Conservation (phyloP, 2,797 vertebrate genomes). For the Onychomys leucogaster region DNA sequence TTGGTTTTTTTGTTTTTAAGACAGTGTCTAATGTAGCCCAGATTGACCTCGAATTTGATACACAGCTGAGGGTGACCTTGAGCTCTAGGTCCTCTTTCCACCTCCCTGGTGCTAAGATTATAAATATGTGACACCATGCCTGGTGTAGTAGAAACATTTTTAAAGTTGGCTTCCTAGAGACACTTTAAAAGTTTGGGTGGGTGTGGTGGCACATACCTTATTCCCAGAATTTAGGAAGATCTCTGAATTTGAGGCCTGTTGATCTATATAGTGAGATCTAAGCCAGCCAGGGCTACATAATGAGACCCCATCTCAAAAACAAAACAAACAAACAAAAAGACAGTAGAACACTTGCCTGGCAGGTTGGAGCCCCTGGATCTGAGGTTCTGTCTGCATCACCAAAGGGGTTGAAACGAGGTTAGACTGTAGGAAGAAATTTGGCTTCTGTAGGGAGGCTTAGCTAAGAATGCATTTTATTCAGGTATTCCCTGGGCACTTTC, state of each 20-base stretch:
- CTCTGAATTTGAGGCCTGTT: not conserved
- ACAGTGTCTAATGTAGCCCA: not conserved
- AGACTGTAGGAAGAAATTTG: conserved; percentile 16
- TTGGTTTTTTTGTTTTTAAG: not conserved
- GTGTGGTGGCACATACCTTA: not conserved
- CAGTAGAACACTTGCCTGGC: not conserved
- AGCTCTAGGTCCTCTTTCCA: not conserved
- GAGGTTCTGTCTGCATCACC: not conserved
- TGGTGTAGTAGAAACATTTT: not conserved
- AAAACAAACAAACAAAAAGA: not conserved
- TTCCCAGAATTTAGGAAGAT: not conserved
- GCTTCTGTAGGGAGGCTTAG: not conserved
- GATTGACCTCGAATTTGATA: not conserved
- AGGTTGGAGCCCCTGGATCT: not conserved
- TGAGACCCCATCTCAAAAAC: not conserved
- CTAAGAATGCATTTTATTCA: conserved; percentile 15
- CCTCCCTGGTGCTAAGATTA: not conserved
- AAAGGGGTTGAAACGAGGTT: not conserved
- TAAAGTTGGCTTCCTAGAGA: not conserved
- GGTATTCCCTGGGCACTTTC: not conserved
- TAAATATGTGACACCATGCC: not conserved
- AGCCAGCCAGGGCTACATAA: not conserved
- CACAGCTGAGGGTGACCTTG: not conserved
- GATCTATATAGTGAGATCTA: not conserved
- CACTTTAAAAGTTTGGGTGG: conserved; percentile 26